Conservation (phyloP, 2,888 invertebrate species). For the Euphydryas editha region DNA sequence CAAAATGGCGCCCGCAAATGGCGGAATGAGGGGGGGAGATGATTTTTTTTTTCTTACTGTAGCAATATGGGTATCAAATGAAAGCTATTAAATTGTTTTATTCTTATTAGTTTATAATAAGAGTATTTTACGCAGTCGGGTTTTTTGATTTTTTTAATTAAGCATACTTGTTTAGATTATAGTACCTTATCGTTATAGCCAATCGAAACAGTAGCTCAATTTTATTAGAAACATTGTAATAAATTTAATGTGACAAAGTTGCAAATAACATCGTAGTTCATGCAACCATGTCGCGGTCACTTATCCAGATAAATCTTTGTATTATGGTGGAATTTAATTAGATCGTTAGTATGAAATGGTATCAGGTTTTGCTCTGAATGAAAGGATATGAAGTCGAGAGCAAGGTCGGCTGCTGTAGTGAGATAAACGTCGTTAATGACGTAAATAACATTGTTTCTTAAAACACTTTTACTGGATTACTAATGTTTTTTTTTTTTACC, state of each 20-base stretch:
- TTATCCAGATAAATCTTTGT: background rate
- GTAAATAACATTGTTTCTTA: background rate
- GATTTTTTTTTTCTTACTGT: too few species aligned
- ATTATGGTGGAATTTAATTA: constrained; percentile 5
- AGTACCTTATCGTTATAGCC: background rate
- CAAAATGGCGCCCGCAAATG: too few species aligned
- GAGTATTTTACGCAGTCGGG: too few species aligned
- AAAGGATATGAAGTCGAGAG: constrained; percentile 3
- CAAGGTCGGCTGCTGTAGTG: constrained; percentile 4
- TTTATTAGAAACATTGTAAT: background rate
- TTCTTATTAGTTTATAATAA: too few species aligned
- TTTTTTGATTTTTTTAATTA: too few species aligned
- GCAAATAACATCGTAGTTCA: background rate
- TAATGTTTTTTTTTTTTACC: background rate
- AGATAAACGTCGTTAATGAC: background rate
- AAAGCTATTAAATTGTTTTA: too few species aligned
- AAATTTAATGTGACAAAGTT: constrained; percentile 21
- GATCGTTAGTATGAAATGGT: background rate
- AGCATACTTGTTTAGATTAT: background rate
- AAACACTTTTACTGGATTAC: background rate
- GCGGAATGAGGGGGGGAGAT: too few species aligned
- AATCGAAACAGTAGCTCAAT: background rate
- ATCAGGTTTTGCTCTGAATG: background rate
- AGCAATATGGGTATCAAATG: too few species aligned
- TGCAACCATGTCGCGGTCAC: constrained; percentile 1